Evolutionary conservation across 2,797 vertebrate species (phyloP).

Genomic region (Bryconaethiops microstoma): DNA sequence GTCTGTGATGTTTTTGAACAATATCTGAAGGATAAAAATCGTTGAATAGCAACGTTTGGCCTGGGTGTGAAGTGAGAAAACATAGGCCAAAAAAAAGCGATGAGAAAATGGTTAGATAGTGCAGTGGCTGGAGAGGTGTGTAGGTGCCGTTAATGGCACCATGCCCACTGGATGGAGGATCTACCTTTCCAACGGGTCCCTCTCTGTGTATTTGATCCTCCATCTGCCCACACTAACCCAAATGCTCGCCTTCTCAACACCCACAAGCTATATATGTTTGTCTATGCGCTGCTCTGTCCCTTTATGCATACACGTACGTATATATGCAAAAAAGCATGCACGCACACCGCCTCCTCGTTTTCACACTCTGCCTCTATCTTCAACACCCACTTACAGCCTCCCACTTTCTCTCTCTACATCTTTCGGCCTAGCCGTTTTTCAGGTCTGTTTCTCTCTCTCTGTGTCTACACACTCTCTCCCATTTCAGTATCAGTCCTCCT

Average conservation of each 20-base stretch:
- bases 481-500: conserved; percentile 34
- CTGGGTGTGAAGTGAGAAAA: not conserved
- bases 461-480: not conserved
- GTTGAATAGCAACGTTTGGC: not conserved
- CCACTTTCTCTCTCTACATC: conserved; percentile 41
- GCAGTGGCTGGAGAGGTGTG: conserved; percentile 32
- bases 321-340: conserved; percentile 42
- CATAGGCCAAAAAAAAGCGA: not conserved
- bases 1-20: not conserved
- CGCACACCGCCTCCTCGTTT: conserved; percentile 52
- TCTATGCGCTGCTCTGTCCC: conserved; percentile 29
- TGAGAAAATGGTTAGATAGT: conserved; percentile 31
- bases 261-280: conserved; percentile 18
- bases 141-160: conserved; percentile 26
- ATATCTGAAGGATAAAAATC: conserved; percentile 10
- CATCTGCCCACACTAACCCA: conserved; percentile 49
- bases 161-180: conserved; percentile 59
- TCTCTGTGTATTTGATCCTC: conserved; percentile 31
- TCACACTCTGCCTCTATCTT: conserved; percentile 46
- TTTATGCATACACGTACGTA: conserved; percentile 43
- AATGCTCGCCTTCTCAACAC: conserved; percentile 30
- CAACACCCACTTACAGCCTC: conserved; percentile 48
- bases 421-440: conserved; percentile 25
- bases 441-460: conserved; percentile 30
- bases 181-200: conserved; percentile 26